Evolutionary conservation across 2,888 invertebrate genomes (phyloP).

Genomic region (Antheraea assamensis): DNA sequence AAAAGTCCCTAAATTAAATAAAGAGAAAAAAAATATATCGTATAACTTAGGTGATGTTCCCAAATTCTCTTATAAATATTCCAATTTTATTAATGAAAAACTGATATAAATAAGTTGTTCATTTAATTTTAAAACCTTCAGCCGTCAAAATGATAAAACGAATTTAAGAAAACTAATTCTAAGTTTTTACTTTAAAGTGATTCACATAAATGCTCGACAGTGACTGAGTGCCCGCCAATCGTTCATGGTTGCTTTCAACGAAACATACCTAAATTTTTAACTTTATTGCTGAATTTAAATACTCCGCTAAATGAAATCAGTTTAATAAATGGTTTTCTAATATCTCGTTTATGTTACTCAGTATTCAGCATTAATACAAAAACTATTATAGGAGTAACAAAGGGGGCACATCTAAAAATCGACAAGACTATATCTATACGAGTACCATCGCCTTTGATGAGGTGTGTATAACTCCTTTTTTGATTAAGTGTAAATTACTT

Average conservation of each 20-base stretch:
- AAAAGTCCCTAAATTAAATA: no score
- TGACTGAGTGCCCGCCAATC: conserved; percentile 48
- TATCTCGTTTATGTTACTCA: neutral
- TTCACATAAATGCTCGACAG: conserved; percentile 29
- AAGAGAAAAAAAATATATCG: no score
- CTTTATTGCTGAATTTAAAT: conserved; percentile 42
- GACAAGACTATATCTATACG: no score
- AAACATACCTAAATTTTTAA: conserved; percentile 49
- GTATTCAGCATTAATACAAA: neutral
- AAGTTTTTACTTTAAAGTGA: conserved; percentile 15
- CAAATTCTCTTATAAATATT: no score
- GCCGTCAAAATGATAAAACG: neutral
- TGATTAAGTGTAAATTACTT: no score
- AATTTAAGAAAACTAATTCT: neutral
- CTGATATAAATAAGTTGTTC: neutral
- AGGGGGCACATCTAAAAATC: no score
- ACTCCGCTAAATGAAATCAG: conserved; percentile 2
- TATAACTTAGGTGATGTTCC: no score
- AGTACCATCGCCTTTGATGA: no score
- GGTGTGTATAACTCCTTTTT: no score
- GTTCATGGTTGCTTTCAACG: conserved; percentile 45
- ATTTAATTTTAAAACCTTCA: neutral
- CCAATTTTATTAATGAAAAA: no score
- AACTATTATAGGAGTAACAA: neutral
- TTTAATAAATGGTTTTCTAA: neutral